These are phyloP conservation scores for Palaemon carinicauda DNA, from an alignment of 1,140 invertebrate genomes.

Conservation along the genomic window DNA sequence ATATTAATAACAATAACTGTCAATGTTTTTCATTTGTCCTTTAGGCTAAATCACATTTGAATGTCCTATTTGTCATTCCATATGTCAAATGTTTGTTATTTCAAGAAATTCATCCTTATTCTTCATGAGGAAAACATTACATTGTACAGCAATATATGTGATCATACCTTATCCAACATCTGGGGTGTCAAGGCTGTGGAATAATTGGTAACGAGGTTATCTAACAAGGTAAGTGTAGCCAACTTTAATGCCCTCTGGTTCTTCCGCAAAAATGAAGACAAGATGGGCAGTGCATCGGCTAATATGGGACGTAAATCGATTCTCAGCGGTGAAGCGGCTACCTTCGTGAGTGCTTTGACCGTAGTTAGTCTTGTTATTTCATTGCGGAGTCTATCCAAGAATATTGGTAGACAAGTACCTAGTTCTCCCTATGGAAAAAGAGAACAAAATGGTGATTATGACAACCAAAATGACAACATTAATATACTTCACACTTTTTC, in stretches of 20 bases:
- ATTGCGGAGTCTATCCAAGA: slow-evolving; percentile 91
- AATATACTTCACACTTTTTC: neutral
- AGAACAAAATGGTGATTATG: neutral
- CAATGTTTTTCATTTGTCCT: no score
- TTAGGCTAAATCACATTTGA: no score
- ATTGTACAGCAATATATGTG: no score
- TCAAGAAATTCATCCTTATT: no score
- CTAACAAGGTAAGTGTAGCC: slow-evolving; percentile 87
- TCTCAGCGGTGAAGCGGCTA: slow-evolving; percentile 87
- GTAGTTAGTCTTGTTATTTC: slow-evolving; percentile 96
- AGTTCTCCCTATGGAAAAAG: slow-evolving; percentile 70
- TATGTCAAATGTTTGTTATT: no score
- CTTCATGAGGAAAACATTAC: no score
- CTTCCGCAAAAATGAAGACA: slow-evolving; percentile 91
- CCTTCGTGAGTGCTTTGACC: slow-evolving; percentile 93
- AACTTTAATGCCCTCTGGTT: slow-evolving; percentile 96
- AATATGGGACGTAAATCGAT: slow-evolving; percentile 88
- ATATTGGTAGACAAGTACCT: slow-evolving; percentile 87
- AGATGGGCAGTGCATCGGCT: slow-evolving; percentile 86
- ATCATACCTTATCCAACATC: slow-evolving; percentile 57
- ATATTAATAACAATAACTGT: no score
- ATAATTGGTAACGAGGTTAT: slow-evolving; percentile 84
- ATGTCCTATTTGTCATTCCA: no score
- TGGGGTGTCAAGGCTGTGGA: slow-evolving; percentile 67
- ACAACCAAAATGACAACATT: neutral